A percentile compares a stretch with the other conserved stretches of the same genome.
These are phyloP conservation scores for Lacanobia wlatinum DNA, from an alignment of 2,888 invertebrate species.

Conservation along the genomic window DNA sequence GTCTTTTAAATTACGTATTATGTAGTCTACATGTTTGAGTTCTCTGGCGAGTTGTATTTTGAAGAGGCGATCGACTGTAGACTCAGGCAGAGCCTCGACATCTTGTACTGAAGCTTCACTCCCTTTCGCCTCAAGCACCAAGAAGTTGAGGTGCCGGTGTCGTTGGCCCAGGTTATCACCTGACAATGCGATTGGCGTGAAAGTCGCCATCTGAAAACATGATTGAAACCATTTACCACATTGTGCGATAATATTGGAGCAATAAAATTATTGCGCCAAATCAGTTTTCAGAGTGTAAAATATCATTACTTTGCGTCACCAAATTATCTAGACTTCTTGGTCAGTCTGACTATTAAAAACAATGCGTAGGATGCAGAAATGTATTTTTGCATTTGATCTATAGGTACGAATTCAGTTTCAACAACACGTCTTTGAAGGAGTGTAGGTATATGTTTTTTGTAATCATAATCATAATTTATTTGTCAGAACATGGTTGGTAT, in stretches of 20 bases:
- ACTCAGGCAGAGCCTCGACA: slow-evolving; percentile 63
- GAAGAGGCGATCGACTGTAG: slow-evolving; percentile 77
- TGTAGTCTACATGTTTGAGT: slow-evolving; percentile 74
- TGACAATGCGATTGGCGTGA: slow-evolving; percentile 67
- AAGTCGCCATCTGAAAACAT: slow-evolving; percentile 66
- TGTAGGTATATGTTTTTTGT: too few relatives aligned
- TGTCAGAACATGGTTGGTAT: too few relatives aligned
- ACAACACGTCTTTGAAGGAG: neutral
- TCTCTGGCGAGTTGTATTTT: slow-evolving; percentile 81
- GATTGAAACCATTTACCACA: neutral
- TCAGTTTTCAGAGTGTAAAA: neutral
- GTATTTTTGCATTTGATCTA: neutral
- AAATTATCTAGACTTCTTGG: slow-evolving; percentile 16
- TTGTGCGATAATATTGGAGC: too few relatives aligned
- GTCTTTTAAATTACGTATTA: slow-evolving; percentile 76
- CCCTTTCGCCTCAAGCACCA: slow-evolving; percentile 66
- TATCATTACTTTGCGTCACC: neutral
- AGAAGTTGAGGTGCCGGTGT: slow-evolving; percentile 72
- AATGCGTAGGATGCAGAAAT: neutral
- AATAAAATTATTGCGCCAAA: slow-evolving; percentile 2
- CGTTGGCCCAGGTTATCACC: slow-evolving; percentile 76
- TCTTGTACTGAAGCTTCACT: slow-evolving; percentile 40
- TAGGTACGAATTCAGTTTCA: too few relatives aligned
- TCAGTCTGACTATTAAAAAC: slow-evolving; percentile 19
- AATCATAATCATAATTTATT: too few relatives aligned